Evolutionary conservation across 2,888 invertebrate genomes (phyloP).

Genomic region (Eristalis tenax): DNA sequence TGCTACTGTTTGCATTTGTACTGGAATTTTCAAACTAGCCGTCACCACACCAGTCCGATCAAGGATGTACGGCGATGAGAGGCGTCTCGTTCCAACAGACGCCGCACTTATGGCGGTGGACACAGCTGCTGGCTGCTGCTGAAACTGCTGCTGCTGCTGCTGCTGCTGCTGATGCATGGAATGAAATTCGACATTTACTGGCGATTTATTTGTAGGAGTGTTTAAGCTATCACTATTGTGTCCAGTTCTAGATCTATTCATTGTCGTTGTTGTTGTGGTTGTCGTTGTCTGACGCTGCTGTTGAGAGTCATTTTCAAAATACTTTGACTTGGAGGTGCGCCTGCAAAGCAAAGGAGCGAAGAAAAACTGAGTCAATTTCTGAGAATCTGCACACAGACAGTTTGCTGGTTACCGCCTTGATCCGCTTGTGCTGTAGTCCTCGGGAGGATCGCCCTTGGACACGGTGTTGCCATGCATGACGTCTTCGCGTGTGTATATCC

Average conservation of each 20-base stretch:
- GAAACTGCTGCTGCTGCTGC: slow-evolving; percentile 43
- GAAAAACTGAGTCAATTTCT: no score
- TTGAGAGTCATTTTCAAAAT: slow-evolving; percentile 65
- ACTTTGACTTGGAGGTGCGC: slow-evolving; percentile 59
- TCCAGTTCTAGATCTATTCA: slow-evolving; percentile 37
- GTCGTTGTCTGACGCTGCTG: slow-evolving; percentile 42
- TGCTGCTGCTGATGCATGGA: slow-evolving; percentile 62
- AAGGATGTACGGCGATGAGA: slow-evolving; percentile 83
- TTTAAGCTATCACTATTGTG: slow-evolving; percentile 61
- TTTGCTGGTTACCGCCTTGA: slow-evolving; percentile 30
- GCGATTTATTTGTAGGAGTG: slow-evolving; percentile 54
- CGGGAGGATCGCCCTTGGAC: slow-evolving; percentile 84
- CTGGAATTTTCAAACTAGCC: slow-evolving; percentile 91
- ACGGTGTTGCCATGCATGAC: slow-evolving; percentile 88
- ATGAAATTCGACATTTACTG: slow-evolving; percentile 59
- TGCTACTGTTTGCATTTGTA: slow-evolving; percentile 73
- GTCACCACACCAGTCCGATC: slow-evolving; percentile 86
- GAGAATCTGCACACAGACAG: no score
- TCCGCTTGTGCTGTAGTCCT: slow-evolving; percentile 48
- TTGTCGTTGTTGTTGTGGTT: slow-evolving; percentile 19
- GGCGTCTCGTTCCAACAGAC: slow-evolving; percentile 81
- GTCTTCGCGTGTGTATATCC: slow-evolving; percentile 87
- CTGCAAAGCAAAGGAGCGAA: slow-evolving; percentile 7
- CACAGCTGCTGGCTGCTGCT: slow-evolving; percentile 44
- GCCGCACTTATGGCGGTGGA: slow-evolving; percentile 32